Conservation (phyloP, 2,113 vertebrate species). For the Psophia crepitans region DNA sequence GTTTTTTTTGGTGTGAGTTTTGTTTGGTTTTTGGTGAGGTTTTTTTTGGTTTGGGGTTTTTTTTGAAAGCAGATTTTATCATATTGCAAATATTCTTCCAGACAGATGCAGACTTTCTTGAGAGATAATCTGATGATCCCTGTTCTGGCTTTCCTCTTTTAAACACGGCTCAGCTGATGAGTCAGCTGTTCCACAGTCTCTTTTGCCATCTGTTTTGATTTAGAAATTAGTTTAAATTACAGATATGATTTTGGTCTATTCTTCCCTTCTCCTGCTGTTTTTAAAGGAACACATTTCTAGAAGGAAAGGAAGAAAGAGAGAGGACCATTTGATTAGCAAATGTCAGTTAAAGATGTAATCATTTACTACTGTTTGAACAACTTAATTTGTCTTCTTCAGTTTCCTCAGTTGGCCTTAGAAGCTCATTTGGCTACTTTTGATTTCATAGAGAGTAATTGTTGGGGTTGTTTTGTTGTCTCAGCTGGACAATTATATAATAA, state of each 20-base stretch:
- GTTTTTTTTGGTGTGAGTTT: no score
- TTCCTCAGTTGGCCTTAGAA: neutral
- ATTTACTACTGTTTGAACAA: neutral
- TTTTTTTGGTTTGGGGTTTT: neutral
- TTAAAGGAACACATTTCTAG: neutral
- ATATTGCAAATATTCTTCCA: slow-evolving; percentile 35
- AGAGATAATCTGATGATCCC: slow-evolving; percentile 66
- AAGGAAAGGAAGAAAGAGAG: neutral
- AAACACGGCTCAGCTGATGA: slow-evolving; percentile 66
- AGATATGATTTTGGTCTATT: slow-evolving; percentile 9
- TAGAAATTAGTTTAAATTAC: slow-evolving; percentile 60
- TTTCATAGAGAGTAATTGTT: neutral
- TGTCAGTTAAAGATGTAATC: neutral
- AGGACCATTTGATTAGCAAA: neutral
- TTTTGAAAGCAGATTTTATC: neutral
- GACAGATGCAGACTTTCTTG: slow-evolving; percentile 44
- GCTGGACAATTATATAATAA: neutral
- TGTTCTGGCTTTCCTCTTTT: slow-evolving; percentile 61
- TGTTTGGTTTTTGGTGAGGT: no score
- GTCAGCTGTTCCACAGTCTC: slow-evolving; percentile 48
- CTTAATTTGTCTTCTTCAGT: neutral
- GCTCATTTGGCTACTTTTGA: neutral
- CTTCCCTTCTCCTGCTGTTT: neutral
- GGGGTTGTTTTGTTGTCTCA: neutral
- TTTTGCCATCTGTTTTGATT: slow-evolving; percentile 62